Percentiles rank a stretch among this genome's conserved stretches.
phyloP scores from a whole-genome alignment of 2,888 invertebrate species.

The Pseudoips prasinana region DNA sequence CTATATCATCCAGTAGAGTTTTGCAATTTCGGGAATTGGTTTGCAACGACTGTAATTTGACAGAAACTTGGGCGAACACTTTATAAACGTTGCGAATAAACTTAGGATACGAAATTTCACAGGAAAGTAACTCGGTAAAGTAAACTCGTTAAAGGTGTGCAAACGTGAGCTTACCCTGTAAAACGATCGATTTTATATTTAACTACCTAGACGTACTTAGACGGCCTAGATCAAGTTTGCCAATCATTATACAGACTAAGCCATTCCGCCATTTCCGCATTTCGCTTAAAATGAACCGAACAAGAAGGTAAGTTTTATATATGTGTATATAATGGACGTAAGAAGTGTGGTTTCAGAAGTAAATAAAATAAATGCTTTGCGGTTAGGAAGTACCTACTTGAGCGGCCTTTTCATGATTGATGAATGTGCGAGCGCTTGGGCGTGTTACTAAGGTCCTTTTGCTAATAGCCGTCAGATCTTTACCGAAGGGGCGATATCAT shows the following conservation, averaged over 20 bases:
- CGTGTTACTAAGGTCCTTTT: conserved; percentile 15
- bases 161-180: conserved; percentile 28
- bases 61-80: conserved; percentile 9
- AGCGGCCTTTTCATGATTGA: conserved; percentile 30
- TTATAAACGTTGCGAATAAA: conserved; percentile 8
- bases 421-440: conserved; percentile 19
- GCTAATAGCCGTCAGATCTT: neutral
- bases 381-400: conserved; percentile 8
- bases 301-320: no score
- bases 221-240: conserved; percentile 49
- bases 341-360: conserved; percentile 22
- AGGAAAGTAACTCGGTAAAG: conserved; percentile 38
- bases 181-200: conserved; percentile 49
- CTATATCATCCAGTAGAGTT: conserved; percentile 13
- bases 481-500: no score
- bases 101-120: conserved; percentile 11
- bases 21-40: conserved; percentile 3
- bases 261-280: conserved; percentile 32
- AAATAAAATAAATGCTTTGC: conserved; percentile 22
- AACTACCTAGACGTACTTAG: conserved; percentile 24
- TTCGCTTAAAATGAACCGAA: conserved; percentile 10
- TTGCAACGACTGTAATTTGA: conserved; percentile 13
- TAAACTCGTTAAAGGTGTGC: conserved; percentile 47
- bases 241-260: conserved; percentile 43
- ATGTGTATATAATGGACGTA: conserved; percentile 1